Conservation (phyloP, 2,113 vertebrate genomes). For the Ochotona princeps region DNA sequence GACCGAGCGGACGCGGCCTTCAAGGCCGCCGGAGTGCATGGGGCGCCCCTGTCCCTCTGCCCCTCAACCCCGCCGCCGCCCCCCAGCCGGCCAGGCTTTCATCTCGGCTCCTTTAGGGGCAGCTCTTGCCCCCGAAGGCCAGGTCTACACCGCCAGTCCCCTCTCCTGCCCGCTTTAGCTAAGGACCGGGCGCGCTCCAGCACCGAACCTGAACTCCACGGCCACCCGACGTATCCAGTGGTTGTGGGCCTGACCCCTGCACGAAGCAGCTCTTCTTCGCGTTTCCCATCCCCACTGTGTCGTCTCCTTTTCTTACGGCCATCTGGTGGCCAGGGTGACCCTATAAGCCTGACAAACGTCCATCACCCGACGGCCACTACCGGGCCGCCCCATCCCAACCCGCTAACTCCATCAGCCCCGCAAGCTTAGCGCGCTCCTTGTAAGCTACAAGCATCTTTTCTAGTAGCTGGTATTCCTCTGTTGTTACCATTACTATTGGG, state of each 20-base stretch:
- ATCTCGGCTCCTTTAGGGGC: neutral
- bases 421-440: neutral
- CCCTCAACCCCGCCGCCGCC: too few species aligned
- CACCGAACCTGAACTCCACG: neutral
- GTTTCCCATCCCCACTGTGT: too few species aligned
- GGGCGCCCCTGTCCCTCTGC: too few species aligned
- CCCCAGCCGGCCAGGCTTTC: neutral
- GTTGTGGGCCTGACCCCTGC: neutral
- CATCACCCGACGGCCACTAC: neutral
- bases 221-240: neutral
- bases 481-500: neutral
- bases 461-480: neutral
- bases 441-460: neutral
- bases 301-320: too few species aligned
- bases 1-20: neutral
- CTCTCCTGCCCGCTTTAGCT: neutral
- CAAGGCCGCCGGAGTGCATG: neutral
- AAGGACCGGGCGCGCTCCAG: neutral
- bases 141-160: neutral
- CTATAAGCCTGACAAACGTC: neutral
- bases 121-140: neutral
- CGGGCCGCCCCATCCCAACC: neutral
- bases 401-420: too few species aligned
- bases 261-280: neutral
- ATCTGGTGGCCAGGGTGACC: neutral